Percentiles rank a stretch among this genome's conserved stretches.
Evolutionary conservation across 2,797 vertebrate species (phyloP).

Genomic region (Ibycter americanus): DNA sequence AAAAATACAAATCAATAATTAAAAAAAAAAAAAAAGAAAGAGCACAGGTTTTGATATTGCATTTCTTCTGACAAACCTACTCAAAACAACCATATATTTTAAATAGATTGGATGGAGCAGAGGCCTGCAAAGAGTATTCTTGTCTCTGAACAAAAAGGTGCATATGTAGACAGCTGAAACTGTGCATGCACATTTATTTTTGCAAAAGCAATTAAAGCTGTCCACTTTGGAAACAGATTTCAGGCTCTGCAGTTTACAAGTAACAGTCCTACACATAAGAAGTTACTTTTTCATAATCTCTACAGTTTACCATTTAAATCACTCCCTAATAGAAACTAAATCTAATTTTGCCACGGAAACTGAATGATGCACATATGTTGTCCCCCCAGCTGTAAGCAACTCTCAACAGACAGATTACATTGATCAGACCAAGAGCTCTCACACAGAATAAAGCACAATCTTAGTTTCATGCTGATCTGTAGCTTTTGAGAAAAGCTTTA

Average conservation of each 20-base stretch:
- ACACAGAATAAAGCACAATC: background rate
- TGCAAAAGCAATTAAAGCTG: background rate
- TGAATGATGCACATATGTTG: background rate
- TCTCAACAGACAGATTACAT: background rate
- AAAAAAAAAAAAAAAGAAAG: background rate
- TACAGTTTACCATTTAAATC: background rate
- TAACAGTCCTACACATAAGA: background rate
- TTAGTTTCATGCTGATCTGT: background rate
- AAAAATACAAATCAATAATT: background rate
- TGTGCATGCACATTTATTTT: background rate
- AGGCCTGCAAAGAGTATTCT: background rate
- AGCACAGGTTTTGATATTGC: background rate
- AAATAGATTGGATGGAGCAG: background rate
- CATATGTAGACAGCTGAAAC: conserved; percentile 23
- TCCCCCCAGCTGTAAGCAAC: background rate
- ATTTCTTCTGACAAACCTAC: background rate
- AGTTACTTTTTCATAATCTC: background rate
- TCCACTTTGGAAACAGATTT: background rate
- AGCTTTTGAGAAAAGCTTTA: background rate
- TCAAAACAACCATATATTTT: background rate
- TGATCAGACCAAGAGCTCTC: background rate
- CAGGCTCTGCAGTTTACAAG: background rate
- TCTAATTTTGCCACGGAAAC: background rate
- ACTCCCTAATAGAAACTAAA: conserved; percentile 8
- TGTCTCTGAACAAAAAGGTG: background rate